Conservation (phyloP, 2,113 vertebrate genomes). For the Cyphomyrus discorhynchus region DNA sequence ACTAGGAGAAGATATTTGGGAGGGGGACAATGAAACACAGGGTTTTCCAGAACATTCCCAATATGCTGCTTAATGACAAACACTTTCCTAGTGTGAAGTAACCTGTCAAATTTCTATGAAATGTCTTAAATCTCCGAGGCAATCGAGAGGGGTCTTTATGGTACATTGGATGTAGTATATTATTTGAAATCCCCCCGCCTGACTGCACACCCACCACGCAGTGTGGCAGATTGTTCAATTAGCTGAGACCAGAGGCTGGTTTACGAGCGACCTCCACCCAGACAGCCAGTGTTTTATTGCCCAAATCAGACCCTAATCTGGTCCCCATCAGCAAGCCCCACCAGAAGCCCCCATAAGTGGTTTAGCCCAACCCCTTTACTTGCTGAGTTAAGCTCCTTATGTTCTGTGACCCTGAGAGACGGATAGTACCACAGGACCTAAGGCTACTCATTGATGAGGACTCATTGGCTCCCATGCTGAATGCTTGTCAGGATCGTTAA, state of each 20-base stretch:
- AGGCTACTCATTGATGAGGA: background rate
- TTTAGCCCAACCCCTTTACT: background rate
- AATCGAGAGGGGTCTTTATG: background rate
- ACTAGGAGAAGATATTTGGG: background rate
- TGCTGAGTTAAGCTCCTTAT: background rate
- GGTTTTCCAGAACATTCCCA: background rate
- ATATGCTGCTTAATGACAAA: background rate
- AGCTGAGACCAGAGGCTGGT: background rate
- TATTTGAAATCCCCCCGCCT: background rate
- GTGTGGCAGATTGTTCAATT: background rate
- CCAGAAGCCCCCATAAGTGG: background rate
- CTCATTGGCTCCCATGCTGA: background rate
- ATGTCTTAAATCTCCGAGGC: background rate
- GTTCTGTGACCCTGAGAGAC: background rate
- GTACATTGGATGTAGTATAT: background rate
- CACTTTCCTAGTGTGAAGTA: background rate
- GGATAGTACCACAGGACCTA: background rate
- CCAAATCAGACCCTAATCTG: background rate
- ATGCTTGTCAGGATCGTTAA: background rate
- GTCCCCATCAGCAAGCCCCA: background rate
- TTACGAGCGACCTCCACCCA: background rate
- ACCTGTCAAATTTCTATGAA: background rate
- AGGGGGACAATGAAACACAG: background rate
- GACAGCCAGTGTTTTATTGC: background rate
- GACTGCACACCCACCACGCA: background rate